Base-by-base conservation (phyloP, 2,888 invertebrate genomes). In the Micoletzkya japonica region DNA sequence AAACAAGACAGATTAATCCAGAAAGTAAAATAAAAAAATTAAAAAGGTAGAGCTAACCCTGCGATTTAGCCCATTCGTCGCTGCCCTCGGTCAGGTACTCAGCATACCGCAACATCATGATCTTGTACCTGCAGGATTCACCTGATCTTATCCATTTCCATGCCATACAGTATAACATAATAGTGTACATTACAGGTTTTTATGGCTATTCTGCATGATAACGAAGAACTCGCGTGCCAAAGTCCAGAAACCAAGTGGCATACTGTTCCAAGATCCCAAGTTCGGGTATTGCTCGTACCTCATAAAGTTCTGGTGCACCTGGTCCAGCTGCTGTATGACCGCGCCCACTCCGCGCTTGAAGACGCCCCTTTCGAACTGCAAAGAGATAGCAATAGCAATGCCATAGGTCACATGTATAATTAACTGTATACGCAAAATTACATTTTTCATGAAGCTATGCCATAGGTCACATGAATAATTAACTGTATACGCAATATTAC, bases 231-330 rank as follows among this genome's bases (percentile, higher is more conserved):
- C n/a, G n/a, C n/a, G n/a, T n/a, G n/a, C n/a, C n/a, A n/a, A n/a
- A n/a, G 34, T 17, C 36, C 10, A 61, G n/a, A 10, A 10, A 17
- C 56, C n/a, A n/a, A 56, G 24, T 10, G 26, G 26, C 56, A 56
- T 10, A 28, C 10, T 7, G 56, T 60, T 17, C 14, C 49, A 44
- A 34, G 20, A 28, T 54, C 20, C 28, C 30, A n/a, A n/a, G n/a
- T n/a, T n/a, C n/a, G n/a, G n/a, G n/a, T n/a, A n/a, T n/a, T 28
- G 2, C n/a, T 6, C 50, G 20, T 59, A 74, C 69, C 79, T 52
- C 78, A 80, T 76, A 56, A 80, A 77, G 70, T 80, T 80, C 73
- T 80, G 80, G 73, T 78, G 80, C 26, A 78, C 80, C 58, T 80
- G 80, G 58, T 80, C 80, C 44, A 80, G 63, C 69, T 80, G 80